phyloP scores from a whole-genome alignment of 2,113 vertebrate species.

The Aldabrachelys gigantea region DNA sequence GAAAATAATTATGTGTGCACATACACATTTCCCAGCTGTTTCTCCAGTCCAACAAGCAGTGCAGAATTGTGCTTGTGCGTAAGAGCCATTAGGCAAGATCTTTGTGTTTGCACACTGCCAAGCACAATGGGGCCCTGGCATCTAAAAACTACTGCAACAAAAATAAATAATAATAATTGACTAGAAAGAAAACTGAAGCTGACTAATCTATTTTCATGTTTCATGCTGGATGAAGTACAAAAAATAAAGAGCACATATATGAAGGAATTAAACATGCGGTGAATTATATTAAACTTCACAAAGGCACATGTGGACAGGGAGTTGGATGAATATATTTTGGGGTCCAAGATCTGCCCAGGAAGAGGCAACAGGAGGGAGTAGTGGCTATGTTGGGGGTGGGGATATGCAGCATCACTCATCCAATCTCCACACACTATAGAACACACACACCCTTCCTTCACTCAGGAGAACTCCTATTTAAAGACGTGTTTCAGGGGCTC shows the following conservation, averaged over 20 bases:
- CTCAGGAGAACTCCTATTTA: background rate
- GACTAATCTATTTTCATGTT: slow-evolving; percentile 29
- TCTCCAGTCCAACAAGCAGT: background rate
- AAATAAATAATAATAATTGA: background rate
- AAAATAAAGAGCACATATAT: background rate
- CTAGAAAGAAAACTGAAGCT: background rate
- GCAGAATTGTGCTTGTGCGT: rapidly evolving
- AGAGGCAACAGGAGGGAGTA: background rate
- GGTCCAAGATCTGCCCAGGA: background rate
- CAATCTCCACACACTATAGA: background rate
- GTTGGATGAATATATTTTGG: background rate
- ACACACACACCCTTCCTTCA: background rate
- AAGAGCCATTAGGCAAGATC: background rate
- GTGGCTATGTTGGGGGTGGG: background rate
- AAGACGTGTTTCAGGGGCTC: background rate
- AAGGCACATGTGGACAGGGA: background rate
- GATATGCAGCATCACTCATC: background rate
- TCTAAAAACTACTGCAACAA: background rate
- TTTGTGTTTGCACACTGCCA: background rate
- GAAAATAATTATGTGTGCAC: background rate
- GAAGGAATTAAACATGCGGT: background rate
- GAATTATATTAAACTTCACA: background rate
- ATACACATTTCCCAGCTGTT: background rate
- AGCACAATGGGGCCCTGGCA: background rate
- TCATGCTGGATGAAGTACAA: background rate